phyloP scores from a whole-genome alignment of 2,888 invertebrate genomes.

The Synergus laeviventris region DNA sequence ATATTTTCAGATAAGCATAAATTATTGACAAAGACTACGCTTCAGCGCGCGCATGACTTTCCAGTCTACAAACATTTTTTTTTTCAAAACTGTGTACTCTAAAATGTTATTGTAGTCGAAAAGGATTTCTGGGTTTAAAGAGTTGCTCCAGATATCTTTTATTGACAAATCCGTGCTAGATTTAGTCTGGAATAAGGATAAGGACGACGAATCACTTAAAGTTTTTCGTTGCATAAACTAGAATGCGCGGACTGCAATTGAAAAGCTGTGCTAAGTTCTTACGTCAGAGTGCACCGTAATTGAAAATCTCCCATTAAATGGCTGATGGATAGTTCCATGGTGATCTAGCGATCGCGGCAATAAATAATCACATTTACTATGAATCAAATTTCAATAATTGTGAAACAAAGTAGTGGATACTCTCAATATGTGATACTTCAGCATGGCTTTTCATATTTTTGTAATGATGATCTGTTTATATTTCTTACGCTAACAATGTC shows the following conservation, averaged over 20 bases:
- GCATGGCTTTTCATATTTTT: background rate
- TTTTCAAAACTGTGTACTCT: background rate
- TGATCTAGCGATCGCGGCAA: background rate
- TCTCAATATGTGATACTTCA: background rate
- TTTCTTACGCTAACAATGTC: background rate
- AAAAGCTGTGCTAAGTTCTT: slow-evolving; percentile 35
- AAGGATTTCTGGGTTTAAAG: background rate
- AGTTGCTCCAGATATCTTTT: background rate
- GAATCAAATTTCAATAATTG: slow-evolving; percentile 27
- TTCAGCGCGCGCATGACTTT: no score
- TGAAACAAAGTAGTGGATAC: slow-evolving; percentile 16
- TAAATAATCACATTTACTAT: slow-evolving; percentile 24
- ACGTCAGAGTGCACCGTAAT: slow-evolving; percentile 24
- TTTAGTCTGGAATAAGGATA: slow-evolving; percentile 8
- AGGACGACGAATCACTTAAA: slow-evolving; percentile 9
- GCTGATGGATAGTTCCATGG: slow-evolving; percentile 21
- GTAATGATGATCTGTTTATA: background rate
- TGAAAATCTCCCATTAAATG: slow-evolving; percentile 31
- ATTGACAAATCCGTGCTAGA: background rate
- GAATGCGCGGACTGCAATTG: slow-evolving; percentile 14
- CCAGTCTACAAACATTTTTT: no score
- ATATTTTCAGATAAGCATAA: background rate
- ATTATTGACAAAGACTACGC: no score
- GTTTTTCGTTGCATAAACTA: slow-evolving; percentile 37
- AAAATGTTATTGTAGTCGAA: background rate